Base-by-base conservation (phyloP, 2,797 vertebrate species). In the Molossus alvarezi region DNA sequence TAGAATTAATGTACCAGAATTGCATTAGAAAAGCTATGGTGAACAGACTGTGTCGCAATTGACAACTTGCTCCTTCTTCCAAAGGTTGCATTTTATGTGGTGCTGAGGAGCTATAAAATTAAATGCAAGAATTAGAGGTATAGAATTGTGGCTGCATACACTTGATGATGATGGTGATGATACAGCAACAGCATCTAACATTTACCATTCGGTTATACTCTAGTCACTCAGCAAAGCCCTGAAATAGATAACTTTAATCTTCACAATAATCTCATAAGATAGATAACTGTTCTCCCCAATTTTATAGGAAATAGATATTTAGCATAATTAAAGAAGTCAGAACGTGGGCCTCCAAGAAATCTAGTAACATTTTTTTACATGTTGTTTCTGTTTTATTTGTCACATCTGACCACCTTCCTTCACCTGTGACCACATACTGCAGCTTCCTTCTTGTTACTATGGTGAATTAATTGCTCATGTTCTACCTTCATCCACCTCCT, bases 1-100 rank as follows among this genome's bases (percentile, higher is more conserved):
- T 95, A 86, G 77, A 95, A 96, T 95, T 89, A 97, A 95, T 89
- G 84, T 84, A 51, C 82, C 60, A 88, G 58, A 96, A 90, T 33
- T 77, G 13, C 37, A 60, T 92, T 88, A 95, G 75, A 95, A 82
- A 93, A 96, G 58, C 75, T 73, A 21, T 87, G 57, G 94, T 92
- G 90, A 93, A 89, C 76, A 94, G 88, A 92, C 57, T 62, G 12
- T 88, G 76, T 93, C 48, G 41, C 76, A 75, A 51, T 51, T 81
- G 95, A 95, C 88, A 95, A 58, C 67, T 90, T 94, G 33, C 69
- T 94, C 45, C 79, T 84, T 96, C n/a, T 90, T 33, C 62, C 53
- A 62, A 81, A 65, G 62, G 76, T n/a, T 79, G 9, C 80, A 82
- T 96, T 96, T 80, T 73, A 93, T 91, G 95, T 91, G 57, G 95